These are phyloP conservation scores for Thecocarcelia acutangulata DNA, from an alignment of 2,888 invertebrate species.

Conservation along the genomic window DNA sequence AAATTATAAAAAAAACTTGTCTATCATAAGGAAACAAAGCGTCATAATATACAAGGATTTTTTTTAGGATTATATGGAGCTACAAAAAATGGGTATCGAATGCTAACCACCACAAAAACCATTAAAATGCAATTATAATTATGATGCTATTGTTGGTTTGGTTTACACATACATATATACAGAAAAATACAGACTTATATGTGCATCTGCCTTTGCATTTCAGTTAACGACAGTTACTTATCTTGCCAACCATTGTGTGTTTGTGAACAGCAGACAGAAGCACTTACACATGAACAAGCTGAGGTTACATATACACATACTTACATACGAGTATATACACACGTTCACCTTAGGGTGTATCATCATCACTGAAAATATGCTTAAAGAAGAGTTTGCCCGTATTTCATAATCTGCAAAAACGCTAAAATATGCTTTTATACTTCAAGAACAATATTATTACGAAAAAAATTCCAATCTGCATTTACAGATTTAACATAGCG, in stretches of 20 bases:
- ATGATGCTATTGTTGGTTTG: conserved; percentile 64
- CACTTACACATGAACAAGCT: background rate
- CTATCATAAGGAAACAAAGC: background rate
- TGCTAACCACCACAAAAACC: conserved; percentile 69
- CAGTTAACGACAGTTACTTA: conserved; percentile 28
- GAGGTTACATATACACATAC: background rate
- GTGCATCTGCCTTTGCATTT: background rate
- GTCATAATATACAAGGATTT: conserved; percentile 14
- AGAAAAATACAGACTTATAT: background rate
- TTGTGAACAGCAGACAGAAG: conserved; percentile 40
- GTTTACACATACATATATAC: no score
- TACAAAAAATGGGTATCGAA: conserved; percentile 44
- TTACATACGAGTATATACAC: background rate
- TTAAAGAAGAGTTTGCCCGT: no score
- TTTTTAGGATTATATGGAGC: background rate
- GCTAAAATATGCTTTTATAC: no score
- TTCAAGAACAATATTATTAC: no score
- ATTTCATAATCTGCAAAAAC: no score
- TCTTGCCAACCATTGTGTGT: conserved; percentile 38
- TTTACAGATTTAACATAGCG: no score
- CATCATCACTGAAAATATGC: background rate
- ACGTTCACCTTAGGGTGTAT: background rate
- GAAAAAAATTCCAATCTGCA: no score
- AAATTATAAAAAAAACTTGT: background rate
- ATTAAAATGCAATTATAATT: conserved; percentile 72